Conservation (phyloP, 2,113 vertebrate genomes). For the Ptychochromis oligacanthus region DNA sequence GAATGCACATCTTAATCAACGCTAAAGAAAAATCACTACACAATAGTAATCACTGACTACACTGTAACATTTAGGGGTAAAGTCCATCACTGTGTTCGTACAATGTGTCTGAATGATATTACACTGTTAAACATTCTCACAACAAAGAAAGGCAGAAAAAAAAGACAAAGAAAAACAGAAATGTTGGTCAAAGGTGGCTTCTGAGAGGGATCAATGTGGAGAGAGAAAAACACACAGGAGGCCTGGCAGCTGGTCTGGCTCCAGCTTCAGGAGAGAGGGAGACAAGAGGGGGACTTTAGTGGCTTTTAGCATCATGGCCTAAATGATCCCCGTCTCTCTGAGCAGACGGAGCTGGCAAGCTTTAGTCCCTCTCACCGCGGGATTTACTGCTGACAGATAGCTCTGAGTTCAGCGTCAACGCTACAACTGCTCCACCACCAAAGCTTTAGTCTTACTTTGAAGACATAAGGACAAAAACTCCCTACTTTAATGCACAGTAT, state of each 20-base stretch:
- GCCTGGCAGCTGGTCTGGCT: constrained; percentile 33
- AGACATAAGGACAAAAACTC: not conserved
- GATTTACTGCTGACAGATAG: constrained; percentile 51
- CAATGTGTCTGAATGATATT: constrained; percentile 13
- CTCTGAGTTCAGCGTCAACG: constrained; percentile 24
- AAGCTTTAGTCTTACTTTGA: constrained; percentile 2
- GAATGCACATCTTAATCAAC: constrained; percentile 3
- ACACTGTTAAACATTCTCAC: constrained; percentile 45
- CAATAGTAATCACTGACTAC: constrained; percentile 1
- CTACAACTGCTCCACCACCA: not conserved
- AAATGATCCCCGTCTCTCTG: constrained; percentile 37
- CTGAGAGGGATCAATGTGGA: constrained; percentile 16
- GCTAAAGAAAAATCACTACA: not conserved
- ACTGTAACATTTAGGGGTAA: constrained; percentile 12
- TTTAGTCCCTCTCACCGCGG: constrained; percentile 21
- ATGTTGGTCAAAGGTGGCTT: constrained; percentile 37
- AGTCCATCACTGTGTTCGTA: constrained; percentile 30
- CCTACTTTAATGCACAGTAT: not conserved
- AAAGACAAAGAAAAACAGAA: no score
- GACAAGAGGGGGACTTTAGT: constrained; percentile 33
- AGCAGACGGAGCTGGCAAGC: constrained; percentile 31
- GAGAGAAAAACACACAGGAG: constrained; percentile 21
- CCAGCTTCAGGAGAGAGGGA: constrained; percentile 19
- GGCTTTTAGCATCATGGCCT: constrained; percentile 52
- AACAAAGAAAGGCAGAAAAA: not conserved